Base-by-base conservation (phyloP, 2,113 vertebrate species). In the Anarrhichthys ocellatus region DNA sequence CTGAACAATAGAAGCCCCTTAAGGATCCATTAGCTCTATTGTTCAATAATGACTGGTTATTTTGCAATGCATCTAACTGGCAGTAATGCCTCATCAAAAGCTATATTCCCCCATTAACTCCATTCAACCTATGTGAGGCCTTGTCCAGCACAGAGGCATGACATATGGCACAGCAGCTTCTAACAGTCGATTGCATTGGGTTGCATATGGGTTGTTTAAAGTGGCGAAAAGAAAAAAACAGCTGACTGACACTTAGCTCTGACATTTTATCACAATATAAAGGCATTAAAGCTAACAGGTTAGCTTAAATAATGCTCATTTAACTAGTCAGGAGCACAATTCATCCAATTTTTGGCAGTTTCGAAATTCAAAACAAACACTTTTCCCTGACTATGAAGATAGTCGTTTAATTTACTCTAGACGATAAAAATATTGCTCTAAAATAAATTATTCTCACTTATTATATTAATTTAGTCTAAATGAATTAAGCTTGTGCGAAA, bases 11-110 rank as follows among this genome's bases (percentile, higher is more conserved):
- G 50, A 24, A 40, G 74, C 63, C 89, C 81, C 83, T 89, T 82
- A 88, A 87, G 82, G 82, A 81, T 89, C 89, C 84, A 88, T 90
- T 89, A 88, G 84, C 76, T 72, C 54, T 46, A 76, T 80, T 89
- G 80, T 88, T 84, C 80, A 80, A 76, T 89, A 87, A 90, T 32
- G 13, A 88, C 86, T 59, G 36, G 34, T 71, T 87, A 78, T 76
- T 86, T 83, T 63, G 62, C 83, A 48, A 66, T 56, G 66, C 81
- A 81, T 88, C 73, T 81, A 83, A 87, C 62, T 69, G 81, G 65
- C 78, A 70, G 73, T 89, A 88, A 89, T 83, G 74, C 36, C 75
- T 85, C 75, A 68, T 82, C 75, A 76, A 58, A 78, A 67, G 71
- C 58, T 34, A 77, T 24, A 50, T 52, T 79, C 68, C 48, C 63